Conservation (phyloP, 2,113 vertebrate species). For the Ciconia maguari region DNA sequence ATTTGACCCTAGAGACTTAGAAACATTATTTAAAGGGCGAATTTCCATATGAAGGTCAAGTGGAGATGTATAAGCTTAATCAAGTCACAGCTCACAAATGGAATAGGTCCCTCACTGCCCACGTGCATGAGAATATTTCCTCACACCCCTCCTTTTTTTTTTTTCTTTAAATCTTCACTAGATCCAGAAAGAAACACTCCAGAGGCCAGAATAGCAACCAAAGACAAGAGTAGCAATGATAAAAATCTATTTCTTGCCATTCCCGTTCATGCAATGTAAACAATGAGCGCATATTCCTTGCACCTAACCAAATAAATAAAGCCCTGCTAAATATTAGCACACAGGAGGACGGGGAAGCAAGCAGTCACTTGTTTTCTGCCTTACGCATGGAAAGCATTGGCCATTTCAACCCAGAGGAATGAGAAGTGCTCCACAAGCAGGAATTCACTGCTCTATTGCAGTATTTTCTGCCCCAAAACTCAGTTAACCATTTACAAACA, state of each 20-base stretch:
- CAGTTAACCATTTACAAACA: not conserved
- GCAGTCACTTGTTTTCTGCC: not conserved
- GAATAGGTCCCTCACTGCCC: not conserved
- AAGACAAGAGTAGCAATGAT: not conserved
- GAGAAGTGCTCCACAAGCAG: not conserved
- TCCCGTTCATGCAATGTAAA: not conserved
- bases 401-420: not conserved
- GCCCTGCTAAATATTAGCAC: not conserved
- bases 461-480: not conserved
- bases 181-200: not conserved
- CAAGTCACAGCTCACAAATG: not conserved
- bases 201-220: not conserved
- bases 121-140: not conserved
- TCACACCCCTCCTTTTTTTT: not conserved
- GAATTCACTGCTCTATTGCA: not conserved
- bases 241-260: not conserved
- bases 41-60: conserved; percentile 21
- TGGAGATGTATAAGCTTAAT: not conserved
- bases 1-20: conserved; percentile 27
- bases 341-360: not conserved
- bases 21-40: conserved; percentile 7
- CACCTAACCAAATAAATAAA: conserved; percentile 12
- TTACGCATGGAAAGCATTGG: not conserved
- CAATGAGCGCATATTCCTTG: not conserved
- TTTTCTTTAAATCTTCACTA: not conserved